Conservation (phyloP, 2,888 invertebrate genomes). For the Colostygia pectinataria region DNA sequence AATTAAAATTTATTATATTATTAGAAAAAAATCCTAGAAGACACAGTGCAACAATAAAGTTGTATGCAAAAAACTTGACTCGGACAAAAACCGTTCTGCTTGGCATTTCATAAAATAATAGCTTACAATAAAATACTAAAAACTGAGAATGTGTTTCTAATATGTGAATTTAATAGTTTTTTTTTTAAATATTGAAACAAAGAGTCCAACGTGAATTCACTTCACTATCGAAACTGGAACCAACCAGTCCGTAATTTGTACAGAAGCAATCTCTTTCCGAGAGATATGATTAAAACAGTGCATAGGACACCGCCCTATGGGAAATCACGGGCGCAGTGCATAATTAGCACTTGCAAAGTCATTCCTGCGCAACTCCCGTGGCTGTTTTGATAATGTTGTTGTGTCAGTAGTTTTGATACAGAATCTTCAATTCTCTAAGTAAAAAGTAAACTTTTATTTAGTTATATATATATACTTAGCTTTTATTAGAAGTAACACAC, state of each 20-base stretch:
- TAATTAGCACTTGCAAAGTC: slow-evolving; percentile 76
- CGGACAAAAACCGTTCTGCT: too few species aligned
- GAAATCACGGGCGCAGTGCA: slow-evolving; percentile 80
- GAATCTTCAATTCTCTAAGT: slow-evolving; percentile 9
- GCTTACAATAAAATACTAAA: too few species aligned
- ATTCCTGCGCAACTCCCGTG: slow-evolving; percentile 25
- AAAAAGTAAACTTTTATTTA: slow-evolving; percentile 11
- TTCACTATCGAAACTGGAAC: slow-evolving; percentile 32
- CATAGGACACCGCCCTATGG: slow-evolving; percentile 72
- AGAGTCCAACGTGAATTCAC: slow-evolving; percentile 1
- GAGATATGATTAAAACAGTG: slow-evolving; percentile 81
- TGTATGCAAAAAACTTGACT: too few species aligned
- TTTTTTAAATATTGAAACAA: too few species aligned
- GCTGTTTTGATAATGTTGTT: slow-evolving; percentile 22
- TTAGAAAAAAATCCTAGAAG: too few species aligned
- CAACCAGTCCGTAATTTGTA: slow-evolving; percentile 62
- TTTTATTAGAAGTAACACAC: too few species aligned
- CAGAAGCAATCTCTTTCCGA: slow-evolving; percentile 75
- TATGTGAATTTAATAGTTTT: too few species aligned
- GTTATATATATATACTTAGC: neutral
- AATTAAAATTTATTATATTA: too few species aligned
- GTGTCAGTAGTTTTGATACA: slow-evolving; percentile 14
- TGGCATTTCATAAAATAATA: too few species aligned
- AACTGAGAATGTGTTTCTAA: too few species aligned
- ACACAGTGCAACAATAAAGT: too few species aligned